phyloP scores from a whole-genome alignment of 2,113 vertebrate genomes.

The Myanophis thanlyinensis region DNA sequence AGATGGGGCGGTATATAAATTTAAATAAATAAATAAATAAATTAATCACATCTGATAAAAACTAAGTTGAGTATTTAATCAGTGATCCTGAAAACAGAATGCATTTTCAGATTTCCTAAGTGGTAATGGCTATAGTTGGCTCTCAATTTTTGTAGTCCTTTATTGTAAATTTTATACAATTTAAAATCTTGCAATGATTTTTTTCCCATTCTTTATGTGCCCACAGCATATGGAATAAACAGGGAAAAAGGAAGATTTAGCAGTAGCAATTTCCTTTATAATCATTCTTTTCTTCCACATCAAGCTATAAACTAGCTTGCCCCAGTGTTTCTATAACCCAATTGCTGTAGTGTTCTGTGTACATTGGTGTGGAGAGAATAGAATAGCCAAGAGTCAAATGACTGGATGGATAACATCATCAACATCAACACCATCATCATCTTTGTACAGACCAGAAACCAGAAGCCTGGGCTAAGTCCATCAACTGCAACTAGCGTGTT shows the following conservation, averaged over 20 bases:
- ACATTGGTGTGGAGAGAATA: neutral
- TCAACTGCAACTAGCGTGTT: neutral
- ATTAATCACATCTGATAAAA: neutral
- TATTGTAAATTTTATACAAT: neutral
- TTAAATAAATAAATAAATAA: too few relatives aligned
- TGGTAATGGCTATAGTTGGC: neutral
- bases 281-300: neutral
- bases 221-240: neutral
- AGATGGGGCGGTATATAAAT: too few relatives aligned
- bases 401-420: neutral
- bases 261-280: neutral
- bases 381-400: neutral
- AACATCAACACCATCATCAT: neutral
- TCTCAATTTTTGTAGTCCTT: neutral
- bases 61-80: neutral
- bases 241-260: neutral
- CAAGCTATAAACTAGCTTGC: neutral
- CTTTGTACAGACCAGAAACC: neutral
- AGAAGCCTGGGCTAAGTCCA: neutral
- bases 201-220: neutral
- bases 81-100: neutral
- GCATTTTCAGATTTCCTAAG: neutral
- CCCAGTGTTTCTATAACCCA: neutral
- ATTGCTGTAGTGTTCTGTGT: neutral
- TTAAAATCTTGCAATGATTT: neutral